phyloP scores from a whole-genome alignment of 2,888 invertebrate genomes.

The Nymphalis polychloros region DNA sequence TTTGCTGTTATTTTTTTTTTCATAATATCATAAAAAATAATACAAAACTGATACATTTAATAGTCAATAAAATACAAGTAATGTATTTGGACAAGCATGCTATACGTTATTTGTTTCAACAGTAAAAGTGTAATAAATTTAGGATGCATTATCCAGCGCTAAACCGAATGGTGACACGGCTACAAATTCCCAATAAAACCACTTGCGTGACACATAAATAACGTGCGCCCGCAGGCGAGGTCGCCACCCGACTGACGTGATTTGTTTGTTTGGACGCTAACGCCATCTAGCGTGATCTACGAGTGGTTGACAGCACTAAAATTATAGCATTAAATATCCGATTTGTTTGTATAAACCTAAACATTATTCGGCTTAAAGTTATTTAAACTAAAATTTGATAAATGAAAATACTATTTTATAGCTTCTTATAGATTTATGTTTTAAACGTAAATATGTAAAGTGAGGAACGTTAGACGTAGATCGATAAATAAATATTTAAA shows the following conservation, averaged over 20 bases:
- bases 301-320: conserved; percentile 44
- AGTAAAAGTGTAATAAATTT: conserved; percentile 24
- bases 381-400: neutral
- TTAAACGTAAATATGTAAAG: too few relatives aligned
- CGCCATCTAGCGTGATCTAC: conserved; percentile 65
- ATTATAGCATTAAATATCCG: conserved; percentile 5
- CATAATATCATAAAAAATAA: neutral
- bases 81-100: neutral
- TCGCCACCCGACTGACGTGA: conserved; percentile 53
- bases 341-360: neutral
- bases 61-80: neutral
- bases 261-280: conserved; percentile 61
- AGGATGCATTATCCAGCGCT: conserved; percentile 22
- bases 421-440: too few relatives aligned
- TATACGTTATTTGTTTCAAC: conserved; percentile 1
- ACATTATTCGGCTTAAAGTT: neutral
- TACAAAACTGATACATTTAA: neutral
- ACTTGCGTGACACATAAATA: conserved; percentile 48
- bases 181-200: conserved; percentile 37
- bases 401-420: neutral
- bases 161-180: conserved; percentile 28
- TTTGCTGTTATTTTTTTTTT: neutral
- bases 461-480: too few relatives aligned
- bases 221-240: conserved; percentile 45
- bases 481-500: neutral